Conservation (phyloP, 1,140 invertebrate species). For the Cylas formicarius region DNA sequence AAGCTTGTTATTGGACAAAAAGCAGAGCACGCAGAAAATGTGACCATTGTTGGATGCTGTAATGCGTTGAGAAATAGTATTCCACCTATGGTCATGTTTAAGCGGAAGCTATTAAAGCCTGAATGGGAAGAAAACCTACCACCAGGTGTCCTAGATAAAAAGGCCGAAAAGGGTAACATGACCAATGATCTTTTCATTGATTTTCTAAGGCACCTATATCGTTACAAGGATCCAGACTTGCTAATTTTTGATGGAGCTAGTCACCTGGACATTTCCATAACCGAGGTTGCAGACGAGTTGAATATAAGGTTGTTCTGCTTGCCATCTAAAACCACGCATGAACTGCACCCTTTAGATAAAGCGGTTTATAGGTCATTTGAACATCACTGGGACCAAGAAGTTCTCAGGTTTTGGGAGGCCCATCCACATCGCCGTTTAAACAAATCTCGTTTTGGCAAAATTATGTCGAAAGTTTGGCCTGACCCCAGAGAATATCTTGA, state of each 20-base stretch:
- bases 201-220: conserved; percentile 35
- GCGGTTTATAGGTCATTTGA: conserved; percentile 25
- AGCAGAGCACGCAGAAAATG: conserved; percentile 38
- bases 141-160: conserved; percentile 27
- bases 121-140: conserved; percentile 33
- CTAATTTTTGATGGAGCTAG: conserved; percentile 40
- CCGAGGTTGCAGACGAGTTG: conserved; percentile 33
- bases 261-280: conserved; percentile 34
- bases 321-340: conserved; percentile 41
- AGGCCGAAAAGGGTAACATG: conserved; percentile 41
- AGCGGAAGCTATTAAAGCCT: conserved; percentile 33
- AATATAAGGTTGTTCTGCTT: conserved; percentile 38
- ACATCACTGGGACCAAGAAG: conserved; percentile 14
- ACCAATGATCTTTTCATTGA: conserved; percentile 34
- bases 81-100: conserved; percentile 41
- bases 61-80: conserved; percentile 37
- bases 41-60: conserved; percentile 36
- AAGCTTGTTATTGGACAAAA: too few species aligned
- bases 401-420: conserved; percentile 7
- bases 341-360: conserved; percentile 42
- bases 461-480: conserved; percentile 9
- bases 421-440: conserved; percentile 1
- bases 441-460: conserved; percentile 10
- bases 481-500: too few species aligned
- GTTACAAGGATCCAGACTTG: conserved; percentile 32